Base-by-base conservation (phyloP, 1,140 invertebrate species). In the Zaprionus inermis region DNA sequence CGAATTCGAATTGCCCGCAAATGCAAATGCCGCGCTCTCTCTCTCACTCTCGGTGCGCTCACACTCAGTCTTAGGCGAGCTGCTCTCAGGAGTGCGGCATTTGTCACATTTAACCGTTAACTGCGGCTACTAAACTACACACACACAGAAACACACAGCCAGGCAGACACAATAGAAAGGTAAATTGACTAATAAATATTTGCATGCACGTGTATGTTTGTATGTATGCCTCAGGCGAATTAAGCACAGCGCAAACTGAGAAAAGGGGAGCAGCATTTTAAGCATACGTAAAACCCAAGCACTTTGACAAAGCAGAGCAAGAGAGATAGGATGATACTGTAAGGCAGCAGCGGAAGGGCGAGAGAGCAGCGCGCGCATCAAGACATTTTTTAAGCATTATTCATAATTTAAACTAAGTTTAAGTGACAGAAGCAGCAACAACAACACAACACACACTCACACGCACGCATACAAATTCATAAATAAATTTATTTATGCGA, bases 381-480 rank as follows among this genome's bases (percentile, higher is more conserved):
- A 81, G 85, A 84, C 80, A 88, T 89, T 78, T 85, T 83, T 80
- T 75, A 79, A 88, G 81, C 70, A 46, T 89, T 72, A 86, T 81
- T 77, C 49, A 76, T 90, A 90, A 90, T 79, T 90, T 90, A 81
- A 81, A 81, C 63, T 76, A 81, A 83, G 75, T 70, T 83, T 83
- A 90, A 90, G 80, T 44, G 77, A 74, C 67, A 41, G 60, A 52
- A 72, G 58, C 52, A 32, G n/a, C n/a, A n/a, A n/a, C n/a, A n/a
- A n/a, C n/a, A n/a, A 64, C 20, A 38, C 63, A 55, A 76, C 55
- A 76, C 38, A 78, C 38, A 68, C 66, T 72, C 51, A 72, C 64
- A 77, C 55, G 81, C 38, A 41, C n/a, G 72, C 52, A 77, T 66
- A 66, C 66, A 70, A 74, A 74, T 81, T 76, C 58, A 41, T 41